phyloP scores from a whole-genome alignment of 1,140 invertebrate species.

The Leucophenga varia region DNA sequence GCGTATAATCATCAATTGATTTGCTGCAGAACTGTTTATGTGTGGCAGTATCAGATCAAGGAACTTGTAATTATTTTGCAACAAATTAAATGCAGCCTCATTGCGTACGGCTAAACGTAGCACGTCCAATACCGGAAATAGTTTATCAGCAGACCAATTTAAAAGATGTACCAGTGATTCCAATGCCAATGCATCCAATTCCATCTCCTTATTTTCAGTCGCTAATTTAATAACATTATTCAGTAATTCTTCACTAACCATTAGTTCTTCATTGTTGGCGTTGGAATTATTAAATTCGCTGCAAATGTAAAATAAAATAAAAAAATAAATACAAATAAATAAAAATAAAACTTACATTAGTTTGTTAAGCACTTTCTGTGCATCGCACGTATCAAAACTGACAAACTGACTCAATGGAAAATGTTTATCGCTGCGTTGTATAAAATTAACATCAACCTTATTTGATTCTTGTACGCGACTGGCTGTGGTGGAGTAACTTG shows the following conservation, averaged over 20 bases:
- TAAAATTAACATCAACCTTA: slow-evolving; percentile 41
- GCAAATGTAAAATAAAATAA: slow-evolving; percentile 27
- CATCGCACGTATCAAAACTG: slow-evolving; percentile 57
- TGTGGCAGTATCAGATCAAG: slow-evolving; percentile 53
- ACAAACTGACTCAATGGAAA: slow-evolving; percentile 51
- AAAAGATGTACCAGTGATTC: slow-evolving; percentile 69
- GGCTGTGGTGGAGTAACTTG: slow-evolving; percentile 59
- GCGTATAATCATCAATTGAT: slow-evolving; percentile 77
- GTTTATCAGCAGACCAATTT: slow-evolving; percentile 75
- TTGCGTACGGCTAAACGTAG: slow-evolving; percentile 74
- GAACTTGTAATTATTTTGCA: slow-evolving; percentile 59
- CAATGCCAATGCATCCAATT: slow-evolving; percentile 57
- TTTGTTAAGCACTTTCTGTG: slow-evolving; percentile 61
- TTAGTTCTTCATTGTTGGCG: slow-evolving; percentile 53
- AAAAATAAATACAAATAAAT: slow-evolving; percentile 3
- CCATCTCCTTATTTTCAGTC: slow-evolving; percentile 43
- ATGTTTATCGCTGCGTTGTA: slow-evolving; percentile 34
- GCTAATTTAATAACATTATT: slow-evolving; percentile 65
- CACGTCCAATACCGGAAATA: slow-evolving; percentile 87
- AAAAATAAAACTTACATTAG: slow-evolving; percentile 38
- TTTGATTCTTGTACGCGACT: slow-evolving; percentile 14
- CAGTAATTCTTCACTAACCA: slow-evolving; percentile 61
- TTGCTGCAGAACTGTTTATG: slow-evolving; percentile 61
- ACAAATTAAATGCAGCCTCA: slow-evolving; percentile 62
- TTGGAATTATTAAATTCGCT: slow-evolving; percentile 73